A percentile compares a stretch with the other conserved stretches of the same genome.
Conservation (phyloP, 2,113 vertebrate genomes). For the Datnioides undecimradiatus region DNA sequence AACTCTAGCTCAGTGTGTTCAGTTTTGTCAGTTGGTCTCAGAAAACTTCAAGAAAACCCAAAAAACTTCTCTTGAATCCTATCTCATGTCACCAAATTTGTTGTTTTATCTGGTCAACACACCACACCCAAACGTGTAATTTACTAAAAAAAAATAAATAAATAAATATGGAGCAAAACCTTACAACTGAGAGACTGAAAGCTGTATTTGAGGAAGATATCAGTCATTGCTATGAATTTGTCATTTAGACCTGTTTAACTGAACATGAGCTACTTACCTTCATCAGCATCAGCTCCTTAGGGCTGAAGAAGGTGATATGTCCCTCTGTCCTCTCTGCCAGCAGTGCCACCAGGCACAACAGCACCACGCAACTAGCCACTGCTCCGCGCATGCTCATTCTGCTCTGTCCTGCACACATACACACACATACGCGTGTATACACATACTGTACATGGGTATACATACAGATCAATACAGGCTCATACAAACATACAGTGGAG, state of each 20-base stretch:
- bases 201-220: too few relatives aligned
- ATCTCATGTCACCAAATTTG: not conserved
- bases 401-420: conserved; percentile 44
- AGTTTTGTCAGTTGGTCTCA: not conserved
- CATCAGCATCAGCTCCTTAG: conserved; percentile 84
- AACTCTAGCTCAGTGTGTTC: too few relatives aligned
- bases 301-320: conserved; percentile 88
- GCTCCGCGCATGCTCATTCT: conserved; percentile 81
- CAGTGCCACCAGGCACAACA: conserved; percentile 78
- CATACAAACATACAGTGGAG: not conserved
- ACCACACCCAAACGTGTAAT: not conserved
- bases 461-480: not conserved
- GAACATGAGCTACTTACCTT: conserved; percentile 78
- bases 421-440: not conserved
- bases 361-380: conserved; percentile 72
- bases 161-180: not conserved
- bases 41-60: not conserved
- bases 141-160: not conserved
- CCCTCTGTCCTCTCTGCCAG: conserved; percentile 84
- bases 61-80: not conserved
- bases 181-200: not conserved
- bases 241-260: not conserved
- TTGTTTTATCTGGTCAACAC: not conserved
- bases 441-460: not conserved
- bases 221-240: not conserved